Conservation (phyloP, 2,888 invertebrate species). For the Calameuta pallipes region DNA sequence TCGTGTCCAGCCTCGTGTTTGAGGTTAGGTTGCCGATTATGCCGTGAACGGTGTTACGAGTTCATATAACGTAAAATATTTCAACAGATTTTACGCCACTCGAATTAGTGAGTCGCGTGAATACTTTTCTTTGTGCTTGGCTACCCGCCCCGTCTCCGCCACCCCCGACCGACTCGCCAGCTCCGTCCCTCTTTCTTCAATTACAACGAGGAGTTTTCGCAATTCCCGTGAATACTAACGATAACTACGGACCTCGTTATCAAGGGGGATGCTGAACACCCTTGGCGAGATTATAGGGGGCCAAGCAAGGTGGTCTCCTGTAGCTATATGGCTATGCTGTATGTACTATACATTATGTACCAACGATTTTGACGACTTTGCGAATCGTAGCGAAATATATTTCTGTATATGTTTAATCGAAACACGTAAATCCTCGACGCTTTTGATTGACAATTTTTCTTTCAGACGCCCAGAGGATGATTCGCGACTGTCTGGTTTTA, state of each 20-base stretch:
- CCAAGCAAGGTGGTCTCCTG: not conserved
- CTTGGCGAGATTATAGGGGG: not conserved
- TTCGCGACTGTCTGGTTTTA: conserved; percentile 59
- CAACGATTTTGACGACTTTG: not conserved
- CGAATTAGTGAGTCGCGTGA: not conserved
- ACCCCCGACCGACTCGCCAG: no score
- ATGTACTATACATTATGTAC: not conserved
- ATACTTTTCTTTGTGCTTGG: not conserved
- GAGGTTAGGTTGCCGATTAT: not conserved
- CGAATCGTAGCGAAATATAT: not conserved
- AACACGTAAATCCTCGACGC: not conserved
- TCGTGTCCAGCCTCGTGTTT: not conserved
- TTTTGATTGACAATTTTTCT: not conserved
- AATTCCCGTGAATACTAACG: not conserved
- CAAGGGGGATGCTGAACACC: not conserved
- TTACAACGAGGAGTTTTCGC: not conserved
- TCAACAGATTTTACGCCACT: not conserved
- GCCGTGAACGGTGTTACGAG: not conserved
- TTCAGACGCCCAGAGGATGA: conserved; percentile 57
- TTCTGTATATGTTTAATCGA: not conserved
- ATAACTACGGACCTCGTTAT: not conserved
- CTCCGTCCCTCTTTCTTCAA: not conserved
- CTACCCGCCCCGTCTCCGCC: not conserved
- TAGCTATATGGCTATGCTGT: not conserved
- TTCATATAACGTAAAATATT: not conserved